Evolutionary conservation across 2,797 vertebrate species (phyloP).

Genomic region (Cossypha caffra): DNA sequence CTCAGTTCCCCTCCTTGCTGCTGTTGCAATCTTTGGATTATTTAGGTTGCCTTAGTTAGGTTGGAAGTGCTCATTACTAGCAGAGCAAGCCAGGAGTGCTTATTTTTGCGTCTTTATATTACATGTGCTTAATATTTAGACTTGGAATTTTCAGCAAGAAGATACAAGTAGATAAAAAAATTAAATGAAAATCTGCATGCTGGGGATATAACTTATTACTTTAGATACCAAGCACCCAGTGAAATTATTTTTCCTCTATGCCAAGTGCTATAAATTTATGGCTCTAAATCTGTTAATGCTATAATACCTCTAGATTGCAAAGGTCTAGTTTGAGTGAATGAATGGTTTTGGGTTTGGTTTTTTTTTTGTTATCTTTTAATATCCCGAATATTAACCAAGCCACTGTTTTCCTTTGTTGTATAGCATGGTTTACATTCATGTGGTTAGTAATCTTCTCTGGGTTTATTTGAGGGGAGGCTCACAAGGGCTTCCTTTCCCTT

Average conservation of each 20-base stretch:
- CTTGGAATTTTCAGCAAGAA: background rate
- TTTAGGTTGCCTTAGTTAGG: background rate
- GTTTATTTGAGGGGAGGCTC: background rate
- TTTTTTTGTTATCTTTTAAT: background rate
- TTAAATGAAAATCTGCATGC: background rate
- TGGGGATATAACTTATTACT: background rate
- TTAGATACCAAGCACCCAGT: background rate
- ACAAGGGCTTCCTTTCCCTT: background rate
- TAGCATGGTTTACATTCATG: background rate
- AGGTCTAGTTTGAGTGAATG: background rate
- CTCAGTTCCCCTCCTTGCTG: accelerated
- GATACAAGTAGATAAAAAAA: background rate
- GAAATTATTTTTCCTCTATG: background rate
- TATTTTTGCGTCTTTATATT: slow-evolving; percentile 44
- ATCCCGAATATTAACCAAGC: background rate
- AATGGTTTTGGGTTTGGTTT: background rate
- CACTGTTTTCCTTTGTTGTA: background rate
- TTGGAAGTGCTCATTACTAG: background rate
- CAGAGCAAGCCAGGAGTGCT: slow-evolving; percentile 2
- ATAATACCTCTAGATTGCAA: background rate
- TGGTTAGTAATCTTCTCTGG: background rate
- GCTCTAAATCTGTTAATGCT: background rate
- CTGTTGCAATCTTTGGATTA: slow-evolving; percentile 8
- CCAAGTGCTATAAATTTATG: background rate
- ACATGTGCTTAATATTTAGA: background rate